Percentiles rank a stretch among this genome's conserved stretches.
These are phyloP conservation scores for Parauchenoglanis punctatus DNA, from an alignment of 2,797 vertebrate genomes.

Conservation along the genomic window DNA sequence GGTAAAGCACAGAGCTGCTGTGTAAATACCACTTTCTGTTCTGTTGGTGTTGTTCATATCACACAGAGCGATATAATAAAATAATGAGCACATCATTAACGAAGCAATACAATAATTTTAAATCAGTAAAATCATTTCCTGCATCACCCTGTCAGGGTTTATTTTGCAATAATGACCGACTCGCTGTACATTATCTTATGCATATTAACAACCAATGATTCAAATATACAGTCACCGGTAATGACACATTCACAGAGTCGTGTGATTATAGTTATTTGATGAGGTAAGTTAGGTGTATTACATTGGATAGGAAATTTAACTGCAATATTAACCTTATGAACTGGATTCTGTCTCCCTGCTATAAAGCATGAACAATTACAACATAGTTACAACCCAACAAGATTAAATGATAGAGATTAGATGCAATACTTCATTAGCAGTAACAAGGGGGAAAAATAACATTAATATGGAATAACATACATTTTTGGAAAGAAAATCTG, in stretches of 20 bases:
- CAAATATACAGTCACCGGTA: not conserved
- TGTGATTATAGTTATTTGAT: not conserved
- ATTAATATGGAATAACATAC: not conserved
- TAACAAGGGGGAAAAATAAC: not conserved
- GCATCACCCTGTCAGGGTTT: too few species aligned
- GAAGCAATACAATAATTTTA: too few species aligned
- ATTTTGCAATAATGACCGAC: too few species aligned
- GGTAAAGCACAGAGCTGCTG: too few species aligned
- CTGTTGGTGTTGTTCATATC: too few species aligned
- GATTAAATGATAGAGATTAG: not conserved
- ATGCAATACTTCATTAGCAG: not conserved
- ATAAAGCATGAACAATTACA: not conserved
- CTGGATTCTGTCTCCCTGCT: not conserved
- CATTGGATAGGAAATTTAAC: not conserved
- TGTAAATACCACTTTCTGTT: too few species aligned
- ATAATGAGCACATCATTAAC: too few species aligned
- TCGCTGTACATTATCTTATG: too few species aligned
- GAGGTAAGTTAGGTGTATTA: not conserved
- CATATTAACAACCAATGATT: not conserved
- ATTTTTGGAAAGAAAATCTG: not conserved
- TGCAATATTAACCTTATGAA: not conserved
- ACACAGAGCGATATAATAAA: too few species aligned
- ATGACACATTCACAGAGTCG: not conserved
- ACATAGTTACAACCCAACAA: not conserved
- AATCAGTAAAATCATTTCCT: too few species aligned